Evolutionary conservation across 2,113 vertebrate genomes (phyloP).

Genomic region (Heterotis niloticus): DNA sequence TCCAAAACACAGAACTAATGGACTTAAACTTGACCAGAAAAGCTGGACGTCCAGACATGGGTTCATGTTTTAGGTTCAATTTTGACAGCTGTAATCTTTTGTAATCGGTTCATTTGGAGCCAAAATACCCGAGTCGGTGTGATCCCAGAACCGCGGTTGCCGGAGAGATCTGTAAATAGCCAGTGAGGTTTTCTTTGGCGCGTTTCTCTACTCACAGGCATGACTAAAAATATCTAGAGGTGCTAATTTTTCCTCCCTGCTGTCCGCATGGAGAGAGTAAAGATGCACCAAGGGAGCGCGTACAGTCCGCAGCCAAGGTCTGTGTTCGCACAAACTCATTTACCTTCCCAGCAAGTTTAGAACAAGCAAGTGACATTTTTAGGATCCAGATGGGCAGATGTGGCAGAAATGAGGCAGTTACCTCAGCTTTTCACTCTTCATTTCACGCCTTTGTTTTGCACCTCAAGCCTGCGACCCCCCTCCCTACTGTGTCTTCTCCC

Average conservation of each 20-base stretch:
- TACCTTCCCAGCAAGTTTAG: neutral
- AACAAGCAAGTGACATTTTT: neutral
- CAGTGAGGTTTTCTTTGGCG: neutral
- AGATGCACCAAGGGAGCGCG: neutral
- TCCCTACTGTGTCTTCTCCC: slow-evolving; percentile 33
- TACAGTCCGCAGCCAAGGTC: neutral
- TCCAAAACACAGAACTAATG: too few relatives aligned
- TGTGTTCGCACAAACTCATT: neutral
- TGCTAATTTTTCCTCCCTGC: slow-evolving; percentile 1
- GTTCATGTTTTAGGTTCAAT: neutral
- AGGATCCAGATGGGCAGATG: slow-evolving; percentile 23
- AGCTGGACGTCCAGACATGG: neutral
- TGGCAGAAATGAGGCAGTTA: slow-evolving; percentile 38
- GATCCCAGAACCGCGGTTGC: neutral
- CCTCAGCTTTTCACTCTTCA: slow-evolving; percentile 23
- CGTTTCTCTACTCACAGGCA: neutral
- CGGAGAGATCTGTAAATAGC: neutral
- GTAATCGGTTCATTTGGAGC: neutral
- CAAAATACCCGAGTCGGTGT: too few relatives aligned
- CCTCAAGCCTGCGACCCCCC: slow-evolving; percentile 55
- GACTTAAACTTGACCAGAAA: neutral
- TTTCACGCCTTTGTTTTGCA: slow-evolving; percentile 58
- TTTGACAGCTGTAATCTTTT: too few relatives aligned
- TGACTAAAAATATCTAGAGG: slow-evolving; percentile 6
- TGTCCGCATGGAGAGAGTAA: slow-evolving; percentile 9